Conservation (phyloP, 2,888 invertebrate species). For the Vanessa cardui region DNA sequence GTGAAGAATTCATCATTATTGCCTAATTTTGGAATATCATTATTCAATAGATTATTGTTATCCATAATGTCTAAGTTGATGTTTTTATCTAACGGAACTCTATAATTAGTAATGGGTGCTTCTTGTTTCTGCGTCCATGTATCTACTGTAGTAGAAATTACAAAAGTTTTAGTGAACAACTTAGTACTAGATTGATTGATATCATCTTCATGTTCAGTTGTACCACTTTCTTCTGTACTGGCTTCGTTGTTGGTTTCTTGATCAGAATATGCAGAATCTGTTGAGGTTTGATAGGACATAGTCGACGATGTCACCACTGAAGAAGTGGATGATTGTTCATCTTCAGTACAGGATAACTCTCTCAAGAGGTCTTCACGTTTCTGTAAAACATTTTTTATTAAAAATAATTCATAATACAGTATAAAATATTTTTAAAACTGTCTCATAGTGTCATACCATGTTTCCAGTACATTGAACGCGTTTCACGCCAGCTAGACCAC, state of each 20-base stretch:
- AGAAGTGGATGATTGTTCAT: slow-evolving; percentile 67
- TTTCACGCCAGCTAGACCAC: slow-evolving; percentile 88
- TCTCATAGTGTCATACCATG: slow-evolving; percentile 79
- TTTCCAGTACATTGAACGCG: slow-evolving; percentile 89
- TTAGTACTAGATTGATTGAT: slow-evolving; percentile 52
- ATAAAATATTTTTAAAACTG: not conserved
- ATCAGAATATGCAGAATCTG: slow-evolving; percentile 55
- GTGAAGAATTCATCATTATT: slow-evolving; percentile 54
- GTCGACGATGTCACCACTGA: slow-evolving; percentile 49
- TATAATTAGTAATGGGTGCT: slow-evolving; percentile 28
- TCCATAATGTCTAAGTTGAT: slow-evolving; percentile 51
- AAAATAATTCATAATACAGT: not conserved
- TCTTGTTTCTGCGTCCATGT: slow-evolving; percentile 35
- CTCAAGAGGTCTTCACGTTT: slow-evolving; percentile 84
- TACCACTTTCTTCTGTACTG: slow-evolving; percentile 56
- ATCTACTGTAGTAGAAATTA: slow-evolving; percentile 41
- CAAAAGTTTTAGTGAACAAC: slow-evolving; percentile 46
- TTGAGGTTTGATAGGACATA: slow-evolving; percentile 51
- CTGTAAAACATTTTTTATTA: slow-evolving; percentile 58
- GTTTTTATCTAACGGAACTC: slow-evolving; percentile 51
- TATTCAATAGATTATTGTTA: slow-evolving; percentile 66
- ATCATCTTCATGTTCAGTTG: slow-evolving; percentile 60
- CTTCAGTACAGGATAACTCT: slow-evolving; percentile 83
- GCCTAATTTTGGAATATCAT: slow-evolving; percentile 62
- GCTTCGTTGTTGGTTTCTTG: slow-evolving; percentile 59